Percentiles rank a stretch among this genome's conserved stretches.
These are phyloP conservation scores for Porites lutea DNA, from an alignment of 64 coral and sea anemone species.

Conservation along the genomic window DNA sequence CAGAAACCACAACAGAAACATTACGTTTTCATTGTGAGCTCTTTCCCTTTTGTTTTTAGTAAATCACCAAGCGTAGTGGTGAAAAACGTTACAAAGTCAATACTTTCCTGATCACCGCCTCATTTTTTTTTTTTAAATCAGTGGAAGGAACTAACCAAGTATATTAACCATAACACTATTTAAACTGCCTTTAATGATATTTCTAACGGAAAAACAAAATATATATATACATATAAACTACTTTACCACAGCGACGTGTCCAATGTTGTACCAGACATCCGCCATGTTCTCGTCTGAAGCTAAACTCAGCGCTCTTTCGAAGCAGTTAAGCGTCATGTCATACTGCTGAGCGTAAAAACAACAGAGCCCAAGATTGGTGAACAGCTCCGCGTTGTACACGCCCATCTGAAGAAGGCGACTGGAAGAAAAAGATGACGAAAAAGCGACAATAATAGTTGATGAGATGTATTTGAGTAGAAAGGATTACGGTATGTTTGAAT, in stretches of 20 bases:
- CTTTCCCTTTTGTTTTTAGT: too few species aligned
- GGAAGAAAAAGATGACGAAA: not conserved
- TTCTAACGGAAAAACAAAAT: not conserved
- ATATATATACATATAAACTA: not conserved
- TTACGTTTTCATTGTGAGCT: too few species aligned
- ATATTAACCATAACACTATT: too few species aligned
- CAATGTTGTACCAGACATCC: conserved; percentile 99
- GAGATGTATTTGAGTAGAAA: too few species aligned
- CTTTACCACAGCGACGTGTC: conserved; percentile 93
- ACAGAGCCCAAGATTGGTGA: conserved; percentile 95
- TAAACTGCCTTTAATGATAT: too few species aligned
- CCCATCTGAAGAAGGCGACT: conserved; percentile 98
- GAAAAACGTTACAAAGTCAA: too few species aligned
- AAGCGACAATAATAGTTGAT: not conserved
- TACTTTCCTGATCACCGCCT: too few species aligned
- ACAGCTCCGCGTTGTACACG: conserved; percentile 98
- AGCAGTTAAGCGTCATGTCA: conserved; percentile 97
- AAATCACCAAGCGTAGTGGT: too few species aligned
- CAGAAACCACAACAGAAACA: too few species aligned
- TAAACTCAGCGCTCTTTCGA: conserved; percentile 90
- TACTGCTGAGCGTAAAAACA: conserved; percentile 99
- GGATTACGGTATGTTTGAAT: too few species aligned
- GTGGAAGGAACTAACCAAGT: too few species aligned
- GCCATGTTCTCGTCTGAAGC: conserved; percentile 99
- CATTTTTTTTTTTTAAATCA: too few species aligned